These are phyloP conservation scores for Petromus typicus DNA, from an alignment of 2,113 vertebrate genomes.

Conservation along the genomic window DNA sequence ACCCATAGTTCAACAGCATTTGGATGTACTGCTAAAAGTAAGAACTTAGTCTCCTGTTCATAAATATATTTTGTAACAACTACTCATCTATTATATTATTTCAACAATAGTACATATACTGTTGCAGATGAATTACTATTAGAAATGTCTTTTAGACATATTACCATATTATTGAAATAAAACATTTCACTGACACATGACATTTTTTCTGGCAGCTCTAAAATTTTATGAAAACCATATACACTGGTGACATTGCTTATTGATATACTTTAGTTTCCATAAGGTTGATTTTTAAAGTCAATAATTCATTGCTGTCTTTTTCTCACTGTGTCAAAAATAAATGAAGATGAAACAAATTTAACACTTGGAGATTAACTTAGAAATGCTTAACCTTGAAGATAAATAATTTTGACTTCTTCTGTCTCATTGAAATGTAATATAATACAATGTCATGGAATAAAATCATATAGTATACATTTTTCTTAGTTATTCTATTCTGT, in stretches of 20 bases:
- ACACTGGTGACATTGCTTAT: neutral
- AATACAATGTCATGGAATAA: neutral
- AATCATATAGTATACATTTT: neutral
- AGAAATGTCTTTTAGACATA: neutral
- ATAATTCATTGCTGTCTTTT: conserved; percentile 14
- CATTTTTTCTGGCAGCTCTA: neutral
- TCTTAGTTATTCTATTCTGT: neutral
- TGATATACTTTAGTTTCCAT: conserved; percentile 18
- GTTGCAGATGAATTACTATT: neutral
- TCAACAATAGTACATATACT: neutral
- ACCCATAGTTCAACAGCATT: neutral
- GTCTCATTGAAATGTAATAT: neutral
- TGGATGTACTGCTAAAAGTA: neutral
- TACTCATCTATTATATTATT: neutral
- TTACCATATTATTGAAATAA: conserved; percentile 16
- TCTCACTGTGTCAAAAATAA: neutral
- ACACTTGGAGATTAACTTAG: neutral
- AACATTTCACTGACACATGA: neutral
- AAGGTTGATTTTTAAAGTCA: conserved; percentile 9
- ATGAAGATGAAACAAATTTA: neutral
- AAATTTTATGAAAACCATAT: neutral
- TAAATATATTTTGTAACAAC: neutral
- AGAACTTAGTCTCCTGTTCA: neutral
- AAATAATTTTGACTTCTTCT: neutral
- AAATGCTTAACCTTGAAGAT: conserved; percentile 3